These are phyloP conservation scores for Pelosia muscerda DNA, from an alignment of 2,888 invertebrate species.

Conservation along the genomic window DNA sequence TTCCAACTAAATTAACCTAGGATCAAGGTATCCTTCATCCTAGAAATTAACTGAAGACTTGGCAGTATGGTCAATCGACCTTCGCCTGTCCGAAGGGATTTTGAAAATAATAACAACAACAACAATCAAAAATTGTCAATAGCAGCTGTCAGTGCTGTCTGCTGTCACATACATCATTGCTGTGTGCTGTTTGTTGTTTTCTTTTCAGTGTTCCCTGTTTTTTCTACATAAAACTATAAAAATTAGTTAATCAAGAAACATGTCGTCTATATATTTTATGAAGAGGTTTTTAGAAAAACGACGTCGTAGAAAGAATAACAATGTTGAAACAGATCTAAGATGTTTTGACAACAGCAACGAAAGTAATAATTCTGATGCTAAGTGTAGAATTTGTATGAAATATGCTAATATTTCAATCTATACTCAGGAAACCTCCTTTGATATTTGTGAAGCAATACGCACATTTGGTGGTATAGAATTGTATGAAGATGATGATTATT, in stretches of 20 bases:
- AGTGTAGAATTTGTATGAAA: slow-evolving; percentile 72
- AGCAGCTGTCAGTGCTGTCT: too few species aligned
- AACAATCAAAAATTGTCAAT: too few species aligned
- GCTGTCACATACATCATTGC: too few species aligned
- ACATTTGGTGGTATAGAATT: slow-evolving; percentile 62
- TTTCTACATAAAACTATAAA: neutral
- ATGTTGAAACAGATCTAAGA: neutral
- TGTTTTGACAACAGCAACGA: neutral
- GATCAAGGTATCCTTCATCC: too few species aligned
- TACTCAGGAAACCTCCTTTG: slow-evolving; percentile 38
- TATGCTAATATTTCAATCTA: slow-evolving; percentile 64
- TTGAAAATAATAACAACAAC: too few species aligned
- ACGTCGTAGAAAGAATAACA: slow-evolving; percentile 16
- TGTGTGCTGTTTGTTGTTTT: neutral
- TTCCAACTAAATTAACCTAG: too few species aligned
- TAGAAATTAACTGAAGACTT: too few species aligned
- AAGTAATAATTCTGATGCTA: neutral
- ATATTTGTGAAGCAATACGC: slow-evolving; percentile 63
- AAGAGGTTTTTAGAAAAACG: slow-evolving; percentile 20
- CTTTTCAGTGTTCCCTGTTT: neutral
- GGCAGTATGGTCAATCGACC: too few species aligned
- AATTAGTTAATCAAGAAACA: neutral
- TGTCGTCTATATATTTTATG: slow-evolving; percentile 27
- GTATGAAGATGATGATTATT: slow-evolving; percentile 57
- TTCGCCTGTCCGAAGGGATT: too few species aligned